Percentiles rank a stretch among this genome's conserved stretches.
Conservation (phyloP, 2,113 vertebrate species). For the Rhabdornis inornatus region DNA sequence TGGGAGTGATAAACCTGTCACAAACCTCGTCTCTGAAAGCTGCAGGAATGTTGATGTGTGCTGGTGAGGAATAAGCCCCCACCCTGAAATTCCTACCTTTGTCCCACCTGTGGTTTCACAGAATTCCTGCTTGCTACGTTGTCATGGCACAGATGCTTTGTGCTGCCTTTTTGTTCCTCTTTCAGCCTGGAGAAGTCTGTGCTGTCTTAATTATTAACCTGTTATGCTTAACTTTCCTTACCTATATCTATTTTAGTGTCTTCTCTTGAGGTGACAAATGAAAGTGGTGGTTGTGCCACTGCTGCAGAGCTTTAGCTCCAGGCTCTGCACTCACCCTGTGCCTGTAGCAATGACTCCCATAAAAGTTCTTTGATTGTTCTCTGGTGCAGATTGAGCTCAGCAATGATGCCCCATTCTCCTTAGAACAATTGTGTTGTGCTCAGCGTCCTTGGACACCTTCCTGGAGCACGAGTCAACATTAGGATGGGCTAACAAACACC, state of each 20-base stretch:
- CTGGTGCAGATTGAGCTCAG: conserved; percentile 10
- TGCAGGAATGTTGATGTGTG: background rate
- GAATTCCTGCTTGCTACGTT: background rate
- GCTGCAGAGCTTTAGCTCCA: background rate
- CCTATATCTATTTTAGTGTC: conserved; percentile 17
- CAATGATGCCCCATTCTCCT: background rate
- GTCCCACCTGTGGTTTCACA: background rate
- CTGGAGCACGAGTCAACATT: background rate
- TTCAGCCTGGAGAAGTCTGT: background rate
- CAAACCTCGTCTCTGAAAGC: background rate
- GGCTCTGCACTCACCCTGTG: background rate
- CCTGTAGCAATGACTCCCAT: background rate
- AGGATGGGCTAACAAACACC: background rate
- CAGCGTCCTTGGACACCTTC: background rate
- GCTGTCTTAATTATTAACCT: conserved; percentile 48
- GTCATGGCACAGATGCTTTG: background rate
- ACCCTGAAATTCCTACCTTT: background rate
- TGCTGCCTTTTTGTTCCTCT: conserved; percentile 16
- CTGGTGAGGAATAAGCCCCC: background rate
- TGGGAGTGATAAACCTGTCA: background rate
- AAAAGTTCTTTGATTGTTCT: conserved; percentile 11
- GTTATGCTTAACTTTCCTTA: conserved; percentile 16
- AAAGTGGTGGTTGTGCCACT: background rate
- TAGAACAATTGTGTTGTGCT: background rate
- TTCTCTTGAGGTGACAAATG: conserved; percentile 26